Evolutionary conservation across 1,140 invertebrate genomes (phyloP).

Genomic region (Acromyrmex heyeri): DNA sequence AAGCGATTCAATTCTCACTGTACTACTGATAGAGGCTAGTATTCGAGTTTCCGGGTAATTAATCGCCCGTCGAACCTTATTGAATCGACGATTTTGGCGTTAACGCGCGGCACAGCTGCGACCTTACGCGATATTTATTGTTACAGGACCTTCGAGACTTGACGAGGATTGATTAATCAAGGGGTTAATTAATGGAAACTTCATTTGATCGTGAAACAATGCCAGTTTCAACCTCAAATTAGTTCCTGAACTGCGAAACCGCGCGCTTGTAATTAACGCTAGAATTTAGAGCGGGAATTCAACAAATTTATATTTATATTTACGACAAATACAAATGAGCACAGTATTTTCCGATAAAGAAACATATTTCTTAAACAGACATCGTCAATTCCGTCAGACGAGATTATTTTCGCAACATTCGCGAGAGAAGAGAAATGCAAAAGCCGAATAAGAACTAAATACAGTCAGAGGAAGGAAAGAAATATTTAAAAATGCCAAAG

Average conservation of each 20-base stretch:
- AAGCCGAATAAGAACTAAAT: background rate
- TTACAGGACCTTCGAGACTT: background rate
- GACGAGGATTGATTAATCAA: conserved; percentile 26
- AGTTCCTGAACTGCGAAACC: background rate
- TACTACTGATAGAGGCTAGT: conserved; percentile 6
- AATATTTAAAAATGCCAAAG: background rate
- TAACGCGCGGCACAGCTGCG: conserved; percentile 26
- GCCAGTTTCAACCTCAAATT: background rate
- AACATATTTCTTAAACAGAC: background rate
- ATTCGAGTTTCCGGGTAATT: conserved; percentile 20
- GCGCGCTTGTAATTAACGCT: background rate
- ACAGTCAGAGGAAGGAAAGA: background rate
- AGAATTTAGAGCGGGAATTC: background rate
- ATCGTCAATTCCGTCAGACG: background rate
- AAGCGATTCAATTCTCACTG: conserved; percentile 2
- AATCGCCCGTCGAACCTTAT: conserved; percentile 21
- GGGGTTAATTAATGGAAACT: conserved; percentile 31
- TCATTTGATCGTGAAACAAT: conserved; percentile 20
- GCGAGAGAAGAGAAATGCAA: background rate
- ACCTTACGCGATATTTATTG: conserved; percentile 29
- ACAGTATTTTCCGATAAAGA: background rate
- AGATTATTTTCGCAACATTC: background rate
- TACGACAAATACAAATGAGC: conserved; percentile 3
- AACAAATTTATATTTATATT: conserved; percentile 12
- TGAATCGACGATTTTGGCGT: conserved; percentile 1